Evolutionary conservation across 35 echinoderm and acorn worm species (phyloP).

Genomic region (Apostichopus parvimensis): DNA sequence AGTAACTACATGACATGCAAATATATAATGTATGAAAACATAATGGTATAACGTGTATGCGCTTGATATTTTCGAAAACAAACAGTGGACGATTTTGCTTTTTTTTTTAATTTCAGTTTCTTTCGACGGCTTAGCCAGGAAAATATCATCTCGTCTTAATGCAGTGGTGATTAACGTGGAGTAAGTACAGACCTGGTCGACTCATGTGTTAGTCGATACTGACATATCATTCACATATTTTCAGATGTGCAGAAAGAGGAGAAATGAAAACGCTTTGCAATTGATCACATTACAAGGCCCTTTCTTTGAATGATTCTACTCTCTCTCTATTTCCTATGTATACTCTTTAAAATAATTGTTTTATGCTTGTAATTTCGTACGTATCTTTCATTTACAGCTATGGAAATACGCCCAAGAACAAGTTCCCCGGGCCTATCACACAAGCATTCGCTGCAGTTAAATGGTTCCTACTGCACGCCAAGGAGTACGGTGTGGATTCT

Average conservation of each 20-base stretch:
- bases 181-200: background rate
- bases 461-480: constrained; percentile 53
- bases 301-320: too few species aligned
- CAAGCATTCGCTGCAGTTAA: constrained; percentile 34
- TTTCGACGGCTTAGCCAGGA: background rate
- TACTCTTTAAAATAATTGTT: background rate
- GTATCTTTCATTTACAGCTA: constrained; percentile 22
- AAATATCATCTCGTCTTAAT: background rate
- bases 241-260: too few species aligned
- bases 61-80: too few species aligned
- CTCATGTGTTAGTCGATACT: background rate
- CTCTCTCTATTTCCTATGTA: too few species aligned
- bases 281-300: too few species aligned
- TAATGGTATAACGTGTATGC: too few species aligned
- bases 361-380: background rate
- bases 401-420: constrained; percentile 25
- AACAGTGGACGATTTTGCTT: too few species aligned
- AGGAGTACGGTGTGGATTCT: constrained; percentile 42
- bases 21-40: too few species aligned
- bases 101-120: background rate
- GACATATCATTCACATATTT: too few species aligned
- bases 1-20: too few species aligned
- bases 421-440: constrained; percentile 32
- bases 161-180: constrained; percentile 5
- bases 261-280: too few species aligned